Evolutionary conservation across 2,888 invertebrate genomes (phyloP).

Genomic region (Pseudoips prasinana): DNA sequence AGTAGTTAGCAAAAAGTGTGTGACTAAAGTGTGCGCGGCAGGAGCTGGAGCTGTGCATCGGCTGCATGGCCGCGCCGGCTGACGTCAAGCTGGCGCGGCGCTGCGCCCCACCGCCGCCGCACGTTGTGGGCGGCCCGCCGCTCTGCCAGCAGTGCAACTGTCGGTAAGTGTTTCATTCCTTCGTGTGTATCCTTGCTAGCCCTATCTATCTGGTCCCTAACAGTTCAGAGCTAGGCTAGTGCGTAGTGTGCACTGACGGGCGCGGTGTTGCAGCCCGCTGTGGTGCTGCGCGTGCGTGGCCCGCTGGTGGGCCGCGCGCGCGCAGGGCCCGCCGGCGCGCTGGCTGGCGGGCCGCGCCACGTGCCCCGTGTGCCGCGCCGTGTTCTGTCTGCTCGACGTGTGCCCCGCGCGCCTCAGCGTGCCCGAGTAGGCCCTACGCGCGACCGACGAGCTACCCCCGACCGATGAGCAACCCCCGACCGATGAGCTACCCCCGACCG

Average conservation of each 20-base stretch:
- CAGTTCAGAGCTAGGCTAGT: too few relatives aligned
- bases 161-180: constrained; percentile 43
- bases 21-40: constrained; percentile 46
- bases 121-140: constrained; percentile 62
- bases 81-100: constrained; percentile 90
- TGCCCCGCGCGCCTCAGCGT: constrained; percentile 61
- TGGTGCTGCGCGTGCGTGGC: constrained; percentile 95
- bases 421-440: constrained; percentile 10
- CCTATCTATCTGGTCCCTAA: too few relatives aligned
- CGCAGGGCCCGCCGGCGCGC: constrained; percentile 85
- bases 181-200: too few relatives aligned
- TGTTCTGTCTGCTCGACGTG: constrained; percentile 93
- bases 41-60: constrained; percentile 92
- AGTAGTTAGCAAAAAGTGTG: too few relatives aligned
- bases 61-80: constrained; percentile 91
- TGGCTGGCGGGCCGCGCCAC: constrained; percentile 93
- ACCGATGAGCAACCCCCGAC: too few relatives aligned
- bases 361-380: constrained; percentile 93
- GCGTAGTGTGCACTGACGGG: neutral
- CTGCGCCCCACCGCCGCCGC: constrained; percentile 77
- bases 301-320: constrained; percentile 93
- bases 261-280: constrained; percentile 89
- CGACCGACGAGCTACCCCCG: constrained; percentile 2
- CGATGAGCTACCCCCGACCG: too few relatives aligned
- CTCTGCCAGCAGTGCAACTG: constrained; percentile 67